phyloP scores from a whole-genome alignment of 2,113 vertebrate species.

The Anolis carolinensis region DNA sequence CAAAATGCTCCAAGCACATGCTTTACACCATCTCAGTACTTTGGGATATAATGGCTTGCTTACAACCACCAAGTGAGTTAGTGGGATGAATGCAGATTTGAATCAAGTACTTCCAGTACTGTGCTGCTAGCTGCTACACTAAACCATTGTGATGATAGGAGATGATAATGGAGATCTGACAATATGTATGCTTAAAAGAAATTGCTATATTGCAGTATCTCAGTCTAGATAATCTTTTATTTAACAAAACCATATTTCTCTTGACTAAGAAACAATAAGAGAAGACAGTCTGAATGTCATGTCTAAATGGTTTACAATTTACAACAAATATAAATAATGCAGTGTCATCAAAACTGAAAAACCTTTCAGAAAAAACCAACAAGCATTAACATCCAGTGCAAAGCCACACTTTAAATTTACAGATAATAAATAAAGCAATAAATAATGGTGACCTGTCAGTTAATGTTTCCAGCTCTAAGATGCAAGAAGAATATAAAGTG shows the following conservation, averaged over 20 bases:
- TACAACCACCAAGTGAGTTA: background rate
- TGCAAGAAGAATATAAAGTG: background rate
- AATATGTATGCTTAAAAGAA: background rate
- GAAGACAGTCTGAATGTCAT: constrained; percentile 8
- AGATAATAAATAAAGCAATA: constrained; percentile 2
- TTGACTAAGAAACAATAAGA: constrained; percentile 1
- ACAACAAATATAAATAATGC: constrained; percentile 6
- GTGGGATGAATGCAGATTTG: background rate
- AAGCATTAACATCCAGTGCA: background rate
- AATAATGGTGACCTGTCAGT: background rate
- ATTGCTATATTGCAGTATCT: background rate
- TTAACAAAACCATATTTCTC: background rate
- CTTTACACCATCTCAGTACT: too few species aligned
- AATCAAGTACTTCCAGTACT: background rate
- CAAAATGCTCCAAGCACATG: background rate
- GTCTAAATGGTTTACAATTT: constrained; percentile 10
- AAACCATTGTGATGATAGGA: background rate
- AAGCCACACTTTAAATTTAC: constrained; percentile 5
- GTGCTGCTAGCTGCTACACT: too few species aligned
- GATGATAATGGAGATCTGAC: background rate
- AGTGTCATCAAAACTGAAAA: background rate
- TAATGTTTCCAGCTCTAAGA: background rate
- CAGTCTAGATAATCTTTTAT: background rate
- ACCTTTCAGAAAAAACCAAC: background rate
- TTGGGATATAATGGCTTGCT: background rate